These are phyloP conservation scores for Odontamblyopus rebecca DNA, from an alignment of 2,797 vertebrate species.

Conservation along the genomic window DNA sequence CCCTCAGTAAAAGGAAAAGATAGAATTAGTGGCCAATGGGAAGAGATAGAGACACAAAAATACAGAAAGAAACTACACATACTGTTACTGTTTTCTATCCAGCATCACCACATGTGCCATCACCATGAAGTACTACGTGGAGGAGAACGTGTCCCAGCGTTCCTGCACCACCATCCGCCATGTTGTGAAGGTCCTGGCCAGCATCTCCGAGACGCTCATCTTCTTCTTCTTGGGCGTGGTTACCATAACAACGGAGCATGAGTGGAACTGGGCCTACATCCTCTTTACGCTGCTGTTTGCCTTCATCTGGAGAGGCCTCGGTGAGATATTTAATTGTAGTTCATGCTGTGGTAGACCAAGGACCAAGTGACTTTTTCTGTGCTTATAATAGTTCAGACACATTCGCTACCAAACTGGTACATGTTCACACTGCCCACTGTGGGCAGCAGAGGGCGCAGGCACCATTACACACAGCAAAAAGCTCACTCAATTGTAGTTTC, in stretches of 20 bases:
- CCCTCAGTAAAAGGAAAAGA: too few species aligned
- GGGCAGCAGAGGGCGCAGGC: too few species aligned
- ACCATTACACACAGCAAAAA: background rate
- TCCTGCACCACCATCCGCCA: conserved; percentile 94
- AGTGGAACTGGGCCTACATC: conserved; percentile 96
- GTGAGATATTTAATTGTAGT: conserved; percentile 68
- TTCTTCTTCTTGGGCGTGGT: conserved; percentile 97
- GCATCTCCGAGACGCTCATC: conserved; percentile 91
- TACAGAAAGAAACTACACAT: background rate
- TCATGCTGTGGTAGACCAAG: too few species aligned
- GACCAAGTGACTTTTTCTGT: background rate
- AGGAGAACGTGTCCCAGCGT: conserved; percentile 92
- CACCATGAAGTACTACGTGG: conserved; percentile 95
- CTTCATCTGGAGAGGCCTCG: conserved; percentile 87
- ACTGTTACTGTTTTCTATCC: conserved; percentile 22
- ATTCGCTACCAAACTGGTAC: too few species aligned
- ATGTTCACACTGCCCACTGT: too few species aligned
- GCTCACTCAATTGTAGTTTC: background rate
- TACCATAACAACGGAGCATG: conserved; percentile 88
- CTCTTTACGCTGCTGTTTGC: conserved; percentile 89
- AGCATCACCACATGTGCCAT: conserved; percentile 91
- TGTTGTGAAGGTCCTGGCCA: conserved; percentile 94
- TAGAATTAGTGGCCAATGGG: too few species aligned
- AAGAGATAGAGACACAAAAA: background rate
- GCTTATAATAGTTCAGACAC: too few species aligned